Conservation (phyloP, 2,113 vertebrate species). For the Myotis yumanensis region DNA sequence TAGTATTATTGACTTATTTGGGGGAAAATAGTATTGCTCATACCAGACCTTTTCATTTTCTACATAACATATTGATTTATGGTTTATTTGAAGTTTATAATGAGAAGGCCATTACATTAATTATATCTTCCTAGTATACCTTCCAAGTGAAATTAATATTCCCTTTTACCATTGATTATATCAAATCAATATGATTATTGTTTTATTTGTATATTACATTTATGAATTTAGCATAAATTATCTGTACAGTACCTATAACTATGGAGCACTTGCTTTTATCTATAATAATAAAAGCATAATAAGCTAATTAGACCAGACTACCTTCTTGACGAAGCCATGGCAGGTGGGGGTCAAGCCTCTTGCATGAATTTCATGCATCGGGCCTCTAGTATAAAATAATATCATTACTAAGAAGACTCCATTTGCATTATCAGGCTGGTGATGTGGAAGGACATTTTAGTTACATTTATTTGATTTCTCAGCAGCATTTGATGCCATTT, state of each 20-base stretch:
- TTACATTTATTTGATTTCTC: neutral
- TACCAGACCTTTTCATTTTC: constrained; percentile 4
- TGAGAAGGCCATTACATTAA: constrained; percentile 49
- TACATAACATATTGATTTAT: constrained; percentile 35
- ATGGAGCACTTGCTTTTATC: neutral
- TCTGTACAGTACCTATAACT: neutral
- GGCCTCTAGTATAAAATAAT: neutral
- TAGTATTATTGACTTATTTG: neutral
- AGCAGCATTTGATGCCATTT: neutral
- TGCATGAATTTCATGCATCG: too few relatives aligned
- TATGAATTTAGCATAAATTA: constrained; percentile 22
- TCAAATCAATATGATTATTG: constrained; percentile 9
- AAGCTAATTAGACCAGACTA: too few relatives aligned
- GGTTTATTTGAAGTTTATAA: constrained; percentile 41
- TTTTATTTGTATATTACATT: constrained; percentile 35
- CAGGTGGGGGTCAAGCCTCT: too few relatives aligned
- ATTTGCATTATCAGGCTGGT: neutral
- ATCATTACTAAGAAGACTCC: neutral
- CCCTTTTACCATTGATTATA: neutral
- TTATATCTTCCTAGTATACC: neutral
- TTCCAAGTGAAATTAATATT: constrained; percentile 61
- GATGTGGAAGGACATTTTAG: neutral
- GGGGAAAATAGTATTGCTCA: neutral
- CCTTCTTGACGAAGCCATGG: too few relatives aligned
- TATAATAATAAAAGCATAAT: too few relatives aligned